phyloP scores from a whole-genome alignment of 2,113 vertebrate species.

The Colinus virginianus region DNA sequence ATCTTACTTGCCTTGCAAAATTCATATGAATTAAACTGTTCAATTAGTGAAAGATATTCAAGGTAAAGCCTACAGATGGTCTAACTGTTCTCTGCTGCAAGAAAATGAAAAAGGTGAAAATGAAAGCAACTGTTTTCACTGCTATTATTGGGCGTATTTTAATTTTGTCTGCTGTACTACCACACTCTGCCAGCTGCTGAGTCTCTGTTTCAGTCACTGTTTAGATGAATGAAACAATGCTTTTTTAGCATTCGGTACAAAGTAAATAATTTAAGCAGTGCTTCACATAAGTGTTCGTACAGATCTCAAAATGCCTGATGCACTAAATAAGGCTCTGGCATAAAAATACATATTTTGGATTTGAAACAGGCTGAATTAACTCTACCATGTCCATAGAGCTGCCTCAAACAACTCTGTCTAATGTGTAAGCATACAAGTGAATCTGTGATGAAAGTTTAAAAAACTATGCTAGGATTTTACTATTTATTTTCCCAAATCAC shows the following conservation, averaged over 20 bases:
- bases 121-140: constrained; percentile 34
- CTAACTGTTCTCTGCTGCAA: constrained; percentile 27
- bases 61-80: constrained; percentile 56
- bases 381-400: background rate
- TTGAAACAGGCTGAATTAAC: background rate
- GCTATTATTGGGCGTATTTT: background rate
- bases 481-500: background rate
- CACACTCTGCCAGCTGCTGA: constrained; percentile 14
- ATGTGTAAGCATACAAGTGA: background rate
- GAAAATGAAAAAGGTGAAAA: constrained; percentile 30
- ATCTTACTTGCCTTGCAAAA: constrained; percentile 34
- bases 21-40: constrained; percentile 44
- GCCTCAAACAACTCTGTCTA: background rate
- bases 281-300: background rate
- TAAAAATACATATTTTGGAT: background rate
- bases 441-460: background rate
- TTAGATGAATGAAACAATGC: background rate
- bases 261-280: background rate
- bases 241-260: background rate
- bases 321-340: background rate
- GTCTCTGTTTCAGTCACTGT: constrained; percentile 9
- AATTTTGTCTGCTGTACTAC: constrained; percentile 25
- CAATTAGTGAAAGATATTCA: constrained; percentile 67
- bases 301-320: background rate
- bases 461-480: background rate